Base-by-base conservation (phyloP, 2,888 invertebrate genomes). In the Lycophotia porphyrea region DNA sequence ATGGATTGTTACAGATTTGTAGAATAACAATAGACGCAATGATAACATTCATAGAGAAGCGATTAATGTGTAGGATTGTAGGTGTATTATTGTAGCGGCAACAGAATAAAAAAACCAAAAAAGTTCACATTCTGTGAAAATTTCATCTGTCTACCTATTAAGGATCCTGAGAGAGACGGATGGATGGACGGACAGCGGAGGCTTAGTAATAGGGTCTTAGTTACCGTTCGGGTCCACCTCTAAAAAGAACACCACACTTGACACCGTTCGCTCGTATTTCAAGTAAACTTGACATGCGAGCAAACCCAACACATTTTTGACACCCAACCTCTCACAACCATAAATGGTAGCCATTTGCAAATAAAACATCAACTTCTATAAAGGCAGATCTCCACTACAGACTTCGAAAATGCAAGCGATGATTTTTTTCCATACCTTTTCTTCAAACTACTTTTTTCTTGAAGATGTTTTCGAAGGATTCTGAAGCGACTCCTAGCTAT, bases 331-430 rank as follows among this genome's bases (percentile, higher is more conserved):
- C 47, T 21, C 21, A 7, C 64, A 60, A 34, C 18, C 68, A 58
- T 55, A 39, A 72, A 76, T 64, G 49, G 47, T 24, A 24, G 58
- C 39, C 39, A 79, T 80, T 76, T 71, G 36, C 66, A 76, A 83
- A 84, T 83, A 83, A 80, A 80, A 84, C 69, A 80, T 72, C 55
- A 27, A 9, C 24, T 34, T 13, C 13, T 34, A 2, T 71, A 75
- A 75, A 58, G 64, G 15, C 1, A 47, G 5, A 60, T 2, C 7
- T 47, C 42, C 61, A 70, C 36, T 15, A 42, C 31, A 76, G 31
- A 27, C 24, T 1, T 1, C 4, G 8, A 55, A 47, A 39, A 24
- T 15, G 5, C 13, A 11, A 68, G 34, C 24, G 5, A 55, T 0
- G 0, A n/a, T 71, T 63, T 15, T 8, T 13, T 42, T 18, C 7